A percentile compares a stretch with the other conserved stretches of the same genome.
phyloP scores from a whole-genome alignment of 2,797 vertebrate genomes.

The Premnoplex brunnescens region DNA sequence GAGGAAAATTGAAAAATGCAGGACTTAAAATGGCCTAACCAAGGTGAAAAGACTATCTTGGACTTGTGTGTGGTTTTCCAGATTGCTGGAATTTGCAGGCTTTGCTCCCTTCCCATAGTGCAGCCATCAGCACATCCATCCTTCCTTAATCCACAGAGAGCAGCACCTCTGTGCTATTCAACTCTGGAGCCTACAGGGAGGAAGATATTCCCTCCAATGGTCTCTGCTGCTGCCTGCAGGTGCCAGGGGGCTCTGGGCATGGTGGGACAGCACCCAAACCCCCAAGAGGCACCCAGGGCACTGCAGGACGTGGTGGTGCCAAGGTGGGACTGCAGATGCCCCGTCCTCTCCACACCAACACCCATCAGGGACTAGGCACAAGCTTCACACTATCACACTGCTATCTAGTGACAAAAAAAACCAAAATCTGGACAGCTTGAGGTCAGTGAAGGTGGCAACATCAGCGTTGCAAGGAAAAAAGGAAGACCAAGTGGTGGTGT shows the following conservation, averaged over 20 bases:
- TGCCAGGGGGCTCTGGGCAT: not conserved
- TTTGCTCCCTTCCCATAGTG: not conserved
- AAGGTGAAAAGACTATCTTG: not conserved
- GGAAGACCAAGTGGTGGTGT: not conserved
- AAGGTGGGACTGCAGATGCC: not conserved
- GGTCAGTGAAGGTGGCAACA: not conserved
- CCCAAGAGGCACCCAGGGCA: not conserved
- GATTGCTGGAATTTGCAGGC: not conserved
- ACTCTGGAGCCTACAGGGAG: not conserved
- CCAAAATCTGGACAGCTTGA: not conserved
- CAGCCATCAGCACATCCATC: not conserved
- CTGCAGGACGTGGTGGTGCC: not conserved
- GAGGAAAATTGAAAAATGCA: not conserved
- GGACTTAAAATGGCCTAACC: not conserved
- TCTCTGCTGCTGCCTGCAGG: not conserved
- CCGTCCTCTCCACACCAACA: not conserved
- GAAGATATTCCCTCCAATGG: not conserved
- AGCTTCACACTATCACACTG: not conserved
- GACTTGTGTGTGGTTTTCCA: not conserved
- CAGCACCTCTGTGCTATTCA: not conserved
- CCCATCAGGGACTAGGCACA: not conserved
- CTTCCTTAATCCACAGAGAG: not conserved
- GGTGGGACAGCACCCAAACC: not conserved
- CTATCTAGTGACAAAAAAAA: not conserved
- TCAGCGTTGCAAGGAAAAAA: fast-evolving